phyloP scores from a whole-genome alignment of 1,140 invertebrate genomes.

The Bactericera cockerelli region DNA sequence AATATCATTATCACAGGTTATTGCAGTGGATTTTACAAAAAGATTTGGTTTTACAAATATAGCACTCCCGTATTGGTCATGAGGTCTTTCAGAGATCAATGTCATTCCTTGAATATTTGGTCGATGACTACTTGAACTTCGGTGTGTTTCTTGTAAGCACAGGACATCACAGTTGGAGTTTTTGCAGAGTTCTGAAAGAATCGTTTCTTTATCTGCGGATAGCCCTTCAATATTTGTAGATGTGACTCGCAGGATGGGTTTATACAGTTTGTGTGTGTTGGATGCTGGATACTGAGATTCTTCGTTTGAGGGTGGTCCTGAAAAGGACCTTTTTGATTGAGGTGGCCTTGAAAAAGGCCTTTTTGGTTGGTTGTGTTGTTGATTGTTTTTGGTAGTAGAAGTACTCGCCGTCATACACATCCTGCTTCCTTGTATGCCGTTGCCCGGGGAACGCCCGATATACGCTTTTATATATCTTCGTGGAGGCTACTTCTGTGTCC shows the following conservation, averaged over 20 bases:
- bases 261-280: too few species aligned
- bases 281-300: too few species aligned
- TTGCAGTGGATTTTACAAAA: background rate
- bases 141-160: background rate
- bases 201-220: background rate
- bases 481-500: too few species aligned
- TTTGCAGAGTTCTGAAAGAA: conserved; percentile 3
- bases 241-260: background rate
- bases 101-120: conserved; percentile 10
- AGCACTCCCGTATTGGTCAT: conserved; percentile 9
- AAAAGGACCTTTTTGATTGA: too few species aligned
- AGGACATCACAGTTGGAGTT: background rate
- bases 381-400: too few species aligned
- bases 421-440: too few species aligned
- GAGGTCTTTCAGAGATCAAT: background rate
- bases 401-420: too few species aligned
- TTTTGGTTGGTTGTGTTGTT: too few species aligned
- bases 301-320: too few species aligned
- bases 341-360: too few species aligned
- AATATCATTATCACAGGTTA: background rate
- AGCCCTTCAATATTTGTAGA: conserved; percentile 11
- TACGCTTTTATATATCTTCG: too few species aligned
- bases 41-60: conserved; percentile 6
- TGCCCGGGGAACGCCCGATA: too few species aligned
- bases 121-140: background rate